These are phyloP conservation scores for Axinella damicornis DNA, from an alignment of 37 sponge, comb jelly and placozoan species.

Conservation along the genomic window DNA sequence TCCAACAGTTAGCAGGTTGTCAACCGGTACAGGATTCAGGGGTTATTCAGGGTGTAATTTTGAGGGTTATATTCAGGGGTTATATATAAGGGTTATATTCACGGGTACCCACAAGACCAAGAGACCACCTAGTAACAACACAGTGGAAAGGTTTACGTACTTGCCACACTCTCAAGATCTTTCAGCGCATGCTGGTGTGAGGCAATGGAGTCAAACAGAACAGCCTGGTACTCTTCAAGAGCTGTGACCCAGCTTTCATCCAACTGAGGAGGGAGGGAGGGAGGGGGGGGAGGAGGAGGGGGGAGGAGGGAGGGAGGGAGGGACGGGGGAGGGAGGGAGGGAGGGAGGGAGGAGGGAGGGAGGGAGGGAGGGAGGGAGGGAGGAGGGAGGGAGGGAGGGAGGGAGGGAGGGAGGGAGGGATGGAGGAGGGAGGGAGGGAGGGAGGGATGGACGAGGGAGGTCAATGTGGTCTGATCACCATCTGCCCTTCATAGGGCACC, in stretches of 20 bases:
- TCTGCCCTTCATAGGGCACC: too few relatives aligned
- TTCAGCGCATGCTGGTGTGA: not conserved
- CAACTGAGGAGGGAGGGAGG: constrained; percentile 21
- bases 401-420: not conserved
- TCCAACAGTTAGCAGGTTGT: too few relatives aligned
- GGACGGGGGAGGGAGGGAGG: not conserved
- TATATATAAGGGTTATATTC: too few relatives aligned
- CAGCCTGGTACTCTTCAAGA: constrained; percentile 40
- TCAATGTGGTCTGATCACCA: too few relatives aligned
- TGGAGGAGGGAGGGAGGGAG: not conserved
- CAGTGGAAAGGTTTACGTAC: too few relatives aligned
- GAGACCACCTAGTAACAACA: too few relatives aligned
- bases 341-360: not conserved
- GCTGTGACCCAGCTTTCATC: constrained; percentile 28
- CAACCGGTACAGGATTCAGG: not conserved
- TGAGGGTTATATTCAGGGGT: not conserved
- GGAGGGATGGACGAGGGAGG: constrained; percentile 1
- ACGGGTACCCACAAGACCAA: too few relatives aligned
- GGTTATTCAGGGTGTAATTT: not conserved
- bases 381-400: not conserved
- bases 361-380: not conserved
- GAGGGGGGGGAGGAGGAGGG: not conserved
- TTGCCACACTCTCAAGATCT: constrained; percentile 41
- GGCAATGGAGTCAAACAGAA: constrained; percentile 25
- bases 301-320: not conserved